A percentile compares a stretch with the other conserved stretches of the same genome.
Evolutionary conservation across 2,113 vertebrate species (phyloP).

Genomic region (Argyrosomus japonicus): DNA sequence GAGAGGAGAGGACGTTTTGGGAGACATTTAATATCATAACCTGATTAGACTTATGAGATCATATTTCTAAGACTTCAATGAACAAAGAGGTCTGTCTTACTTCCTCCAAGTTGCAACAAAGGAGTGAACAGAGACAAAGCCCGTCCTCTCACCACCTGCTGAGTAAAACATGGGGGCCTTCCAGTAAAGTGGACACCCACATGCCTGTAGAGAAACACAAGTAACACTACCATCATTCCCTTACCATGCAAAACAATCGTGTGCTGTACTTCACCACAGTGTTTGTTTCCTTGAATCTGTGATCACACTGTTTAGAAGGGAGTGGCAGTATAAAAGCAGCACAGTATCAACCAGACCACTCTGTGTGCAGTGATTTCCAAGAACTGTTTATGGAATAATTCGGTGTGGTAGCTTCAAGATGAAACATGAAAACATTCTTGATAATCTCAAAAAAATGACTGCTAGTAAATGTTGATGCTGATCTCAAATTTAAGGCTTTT

Average conservation of each 20-base stretch:
- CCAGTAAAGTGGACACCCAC: constrained; percentile 97
- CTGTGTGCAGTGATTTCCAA: background rate
- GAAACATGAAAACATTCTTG: background rate
- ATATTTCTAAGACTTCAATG: background rate
- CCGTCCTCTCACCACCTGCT: constrained; percentile 93
- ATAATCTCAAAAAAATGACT: background rate
- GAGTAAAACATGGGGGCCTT: constrained; percentile 95
- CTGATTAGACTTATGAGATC: background rate
- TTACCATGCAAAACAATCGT: background rate
- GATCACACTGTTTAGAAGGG: background rate
- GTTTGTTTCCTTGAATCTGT: constrained; percentile 23
- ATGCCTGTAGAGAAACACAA: constrained; percentile 85
- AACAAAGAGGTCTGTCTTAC: constrained; percentile 81
- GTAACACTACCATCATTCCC: background rate
- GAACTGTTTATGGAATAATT: background rate
- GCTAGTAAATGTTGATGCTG: background rate
- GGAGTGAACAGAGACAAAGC: constrained; percentile 92
- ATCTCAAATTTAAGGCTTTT: background rate
- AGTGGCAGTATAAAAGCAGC: background rate
- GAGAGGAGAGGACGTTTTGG: background rate
- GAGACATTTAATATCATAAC: background rate
- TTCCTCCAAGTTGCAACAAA: constrained; percentile 95
- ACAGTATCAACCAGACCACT: background rate
- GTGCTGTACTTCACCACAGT: background rate
- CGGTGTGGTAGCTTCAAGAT: background rate